These are phyloP conservation scores for Glyphotaelius pellucidus DNA, from an alignment of 2,888 invertebrate genomes.

Conservation along the genomic window DNA sequence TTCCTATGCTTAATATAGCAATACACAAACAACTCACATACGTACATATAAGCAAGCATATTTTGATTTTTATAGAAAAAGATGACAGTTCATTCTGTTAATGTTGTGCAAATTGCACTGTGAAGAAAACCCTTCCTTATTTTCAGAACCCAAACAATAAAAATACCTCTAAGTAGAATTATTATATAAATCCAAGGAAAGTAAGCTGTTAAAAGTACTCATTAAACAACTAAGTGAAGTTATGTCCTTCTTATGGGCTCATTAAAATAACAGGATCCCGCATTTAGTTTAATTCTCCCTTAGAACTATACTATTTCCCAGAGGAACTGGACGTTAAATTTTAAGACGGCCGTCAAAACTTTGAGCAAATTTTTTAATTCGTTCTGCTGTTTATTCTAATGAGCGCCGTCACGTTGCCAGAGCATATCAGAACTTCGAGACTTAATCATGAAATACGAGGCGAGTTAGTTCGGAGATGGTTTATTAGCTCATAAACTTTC, in stretches of 20 bases:
- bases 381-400: background rate
- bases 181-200: background rate
- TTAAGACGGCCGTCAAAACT: conserved; percentile 21
- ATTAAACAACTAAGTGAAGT: background rate
- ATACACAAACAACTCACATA: no score
- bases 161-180: background rate
- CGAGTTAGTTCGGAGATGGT: background rate
- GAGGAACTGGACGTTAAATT: conserved; percentile 14
- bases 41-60: no score
- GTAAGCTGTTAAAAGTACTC: background rate
- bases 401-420: conserved; percentile 21
- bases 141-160: background rate
- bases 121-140: background rate
- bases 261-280: conserved; percentile 3
- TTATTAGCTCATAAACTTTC: conserved; percentile 2
- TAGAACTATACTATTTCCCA: conserved; percentile 3
- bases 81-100: background rate
- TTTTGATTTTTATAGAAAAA: no score
- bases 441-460: conserved; percentile 2
- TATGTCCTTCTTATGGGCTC: background rate
- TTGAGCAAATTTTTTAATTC: conserved; percentile 14
- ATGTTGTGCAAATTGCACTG: background rate
- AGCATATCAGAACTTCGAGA: background rate
- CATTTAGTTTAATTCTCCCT: conserved; percentile 12
- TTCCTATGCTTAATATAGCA: no score